These are phyloP conservation scores for Trinorchestia longiramus DNA, from an alignment of 1,140 invertebrate genomes.

Conservation along the genomic window DNA sequence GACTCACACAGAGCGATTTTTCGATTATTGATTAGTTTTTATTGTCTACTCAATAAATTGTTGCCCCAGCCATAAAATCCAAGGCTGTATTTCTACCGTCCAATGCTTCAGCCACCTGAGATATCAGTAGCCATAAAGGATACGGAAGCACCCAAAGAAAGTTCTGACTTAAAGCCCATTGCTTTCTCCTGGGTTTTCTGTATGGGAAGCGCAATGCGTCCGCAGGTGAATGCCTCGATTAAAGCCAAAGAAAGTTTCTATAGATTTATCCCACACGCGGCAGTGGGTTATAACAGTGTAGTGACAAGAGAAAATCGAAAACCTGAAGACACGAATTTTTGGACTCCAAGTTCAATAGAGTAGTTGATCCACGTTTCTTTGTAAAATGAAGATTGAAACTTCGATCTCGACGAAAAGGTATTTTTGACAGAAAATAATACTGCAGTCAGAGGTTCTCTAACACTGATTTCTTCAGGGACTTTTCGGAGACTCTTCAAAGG, in stretches of 20 bases:
- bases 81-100: background rate
- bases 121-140: background rate
- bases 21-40: background rate
- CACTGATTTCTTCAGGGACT: background rate
- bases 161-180: background rate
- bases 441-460: background rate
- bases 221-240: background rate
- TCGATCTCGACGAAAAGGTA: background rate
- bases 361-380: background rate
- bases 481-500: background rate
- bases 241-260: constrained; percentile 34
- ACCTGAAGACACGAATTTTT: background rate
- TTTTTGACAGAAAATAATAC: background rate
- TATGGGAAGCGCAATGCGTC: background rate
- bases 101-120: background rate
- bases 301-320: background rate
- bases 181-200: background rate
- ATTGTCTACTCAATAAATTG: background rate
- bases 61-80: background rate
- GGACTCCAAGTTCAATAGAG: background rate
- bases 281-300: background rate
- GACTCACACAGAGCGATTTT: background rate
- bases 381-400: background rate
- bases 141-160: background rate
- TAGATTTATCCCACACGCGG: background rate